Conservation (phyloP, 2,113 vertebrate species). For the Casuarius casuarius region DNA sequence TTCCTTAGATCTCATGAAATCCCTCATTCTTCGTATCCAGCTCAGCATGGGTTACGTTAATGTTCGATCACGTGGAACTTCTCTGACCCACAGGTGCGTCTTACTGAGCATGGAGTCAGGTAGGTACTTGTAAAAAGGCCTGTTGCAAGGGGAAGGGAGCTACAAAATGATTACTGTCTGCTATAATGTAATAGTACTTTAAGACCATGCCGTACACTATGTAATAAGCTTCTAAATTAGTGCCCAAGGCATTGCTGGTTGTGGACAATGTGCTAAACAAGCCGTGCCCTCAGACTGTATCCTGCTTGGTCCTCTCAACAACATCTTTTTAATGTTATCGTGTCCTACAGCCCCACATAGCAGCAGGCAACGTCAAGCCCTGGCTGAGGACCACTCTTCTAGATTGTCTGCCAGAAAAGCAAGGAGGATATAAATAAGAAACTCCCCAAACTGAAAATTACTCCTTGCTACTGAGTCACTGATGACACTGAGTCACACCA, state of each 20-base stretch:
- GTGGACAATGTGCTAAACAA: background rate
- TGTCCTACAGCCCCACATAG: background rate
- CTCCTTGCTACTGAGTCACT: background rate
- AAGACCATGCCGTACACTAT: background rate
- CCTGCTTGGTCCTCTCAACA: background rate
- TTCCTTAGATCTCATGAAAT: background rate
- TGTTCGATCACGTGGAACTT: background rate
- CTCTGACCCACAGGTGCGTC: background rate
- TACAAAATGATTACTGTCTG: background rate
- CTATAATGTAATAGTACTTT: background rate
- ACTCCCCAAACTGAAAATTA: background rate
- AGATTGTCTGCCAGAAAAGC: background rate
- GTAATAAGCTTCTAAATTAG: background rate
- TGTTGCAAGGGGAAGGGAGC: background rate
- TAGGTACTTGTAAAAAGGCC: background rate
- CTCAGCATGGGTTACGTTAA: background rate
- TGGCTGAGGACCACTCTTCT: background rate
- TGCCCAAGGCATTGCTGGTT: background rate
- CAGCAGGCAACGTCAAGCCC: background rate
- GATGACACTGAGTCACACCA: rapidly evolving
- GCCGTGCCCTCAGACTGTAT: background rate
- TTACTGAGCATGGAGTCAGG: background rate
- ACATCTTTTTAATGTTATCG: rapidly evolving
- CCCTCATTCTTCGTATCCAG: background rate
- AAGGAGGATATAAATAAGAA: background rate